phyloP scores from a whole-genome alignment of 2,888 invertebrate genomes.

The Callyntrura sp. region DNA sequence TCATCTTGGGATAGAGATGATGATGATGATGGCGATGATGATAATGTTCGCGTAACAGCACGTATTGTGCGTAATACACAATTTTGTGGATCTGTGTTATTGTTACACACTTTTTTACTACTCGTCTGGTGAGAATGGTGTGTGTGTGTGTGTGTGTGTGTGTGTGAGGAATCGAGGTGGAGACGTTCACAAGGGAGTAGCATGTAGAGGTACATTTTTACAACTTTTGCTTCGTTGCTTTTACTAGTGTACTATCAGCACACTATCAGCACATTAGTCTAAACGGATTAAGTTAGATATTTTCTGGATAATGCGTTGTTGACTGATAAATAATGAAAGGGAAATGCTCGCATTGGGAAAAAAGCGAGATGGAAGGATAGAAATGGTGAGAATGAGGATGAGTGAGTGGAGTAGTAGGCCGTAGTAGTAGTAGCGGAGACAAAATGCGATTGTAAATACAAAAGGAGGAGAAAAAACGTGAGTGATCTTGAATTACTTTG shows the following conservation, averaged over 20 bases:
- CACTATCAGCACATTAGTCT: conserved; percentile 7
- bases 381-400: background rate
- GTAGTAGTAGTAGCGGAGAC: background rate
- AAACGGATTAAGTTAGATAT: conserved; percentile 3
- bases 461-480: no score
- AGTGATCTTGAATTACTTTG: no score
- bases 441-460: background rate
- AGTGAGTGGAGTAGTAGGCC: no score
- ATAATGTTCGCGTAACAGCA: background rate
- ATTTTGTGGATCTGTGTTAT: background rate
- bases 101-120: conserved; percentile 10
- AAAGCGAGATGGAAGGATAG: background rate
- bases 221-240: background rate
- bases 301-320: background rate
- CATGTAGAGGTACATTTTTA: background rate
- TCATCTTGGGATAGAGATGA: no score
- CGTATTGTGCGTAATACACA: background rate
- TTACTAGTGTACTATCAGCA: background rate
- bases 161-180: background rate
- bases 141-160: no score
- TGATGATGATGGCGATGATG: no score
- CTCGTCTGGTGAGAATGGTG: no score
- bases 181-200: background rate
- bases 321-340: background rate
- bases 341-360: no score